Percentiles rank a stretch among this genome's conserved stretches.
phyloP scores from a whole-genome alignment of 2,888 invertebrate species.

The Xestia c-nigrum region DNA sequence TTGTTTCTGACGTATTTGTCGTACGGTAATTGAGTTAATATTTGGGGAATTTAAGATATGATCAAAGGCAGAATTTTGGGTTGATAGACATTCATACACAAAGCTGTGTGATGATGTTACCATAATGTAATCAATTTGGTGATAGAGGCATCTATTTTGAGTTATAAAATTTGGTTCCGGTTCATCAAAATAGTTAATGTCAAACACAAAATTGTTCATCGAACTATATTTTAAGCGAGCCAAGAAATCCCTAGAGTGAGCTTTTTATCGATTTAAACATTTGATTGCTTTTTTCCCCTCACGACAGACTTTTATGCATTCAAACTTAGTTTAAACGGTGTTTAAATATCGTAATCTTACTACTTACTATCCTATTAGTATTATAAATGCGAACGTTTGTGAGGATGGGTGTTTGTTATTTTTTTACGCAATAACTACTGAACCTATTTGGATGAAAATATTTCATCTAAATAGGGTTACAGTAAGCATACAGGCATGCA shows the following conservation, averaged over 20 bases:
- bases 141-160: slow-evolving; percentile 27
- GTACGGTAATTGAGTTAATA: slow-evolving; percentile 63
- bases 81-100: slow-evolving; percentile 56
- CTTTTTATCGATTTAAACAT: slow-evolving; percentile 41
- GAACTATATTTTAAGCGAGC: slow-evolving; percentile 3
- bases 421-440: too few relatives aligned
- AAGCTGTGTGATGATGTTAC: slow-evolving; percentile 52
- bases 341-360: too few relatives aligned
- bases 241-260: slow-evolving; percentile 25
- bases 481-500: too few relatives aligned
- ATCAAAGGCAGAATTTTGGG: slow-evolving; percentile 61
- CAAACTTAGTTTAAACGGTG: slow-evolving; percentile 2
- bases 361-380: too few relatives aligned
- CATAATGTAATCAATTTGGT: slow-evolving; percentile 48
- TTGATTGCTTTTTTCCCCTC: slow-evolving; percentile 9
- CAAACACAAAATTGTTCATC: slow-evolving; percentile 20
- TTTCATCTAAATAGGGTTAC: too few relatives aligned
- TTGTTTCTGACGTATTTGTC: slow-evolving; percentile 67
- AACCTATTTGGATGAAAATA: too few relatives aligned
- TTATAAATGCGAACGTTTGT: too few relatives aligned
- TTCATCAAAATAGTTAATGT: slow-evolving; percentile 25
- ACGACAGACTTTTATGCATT: background rate
- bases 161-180: slow-evolving; percentile 14
- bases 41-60: slow-evolving; percentile 60
- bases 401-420: too few relatives aligned